These are phyloP conservation scores for Brachyrhaphis roseni DNA, from an alignment of 2,797 vertebrate genomes.

Conservation along the genomic window DNA sequence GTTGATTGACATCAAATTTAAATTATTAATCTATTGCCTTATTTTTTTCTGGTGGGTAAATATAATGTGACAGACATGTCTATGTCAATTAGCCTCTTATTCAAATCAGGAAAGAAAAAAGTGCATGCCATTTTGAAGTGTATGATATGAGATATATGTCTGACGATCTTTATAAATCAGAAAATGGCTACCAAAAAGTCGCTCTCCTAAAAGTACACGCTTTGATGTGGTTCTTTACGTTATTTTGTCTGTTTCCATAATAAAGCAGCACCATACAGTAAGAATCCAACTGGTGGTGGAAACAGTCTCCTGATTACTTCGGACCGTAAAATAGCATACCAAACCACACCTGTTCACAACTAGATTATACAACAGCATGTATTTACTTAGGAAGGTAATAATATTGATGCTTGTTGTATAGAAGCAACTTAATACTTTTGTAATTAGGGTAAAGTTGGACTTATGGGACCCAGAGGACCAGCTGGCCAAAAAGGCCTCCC, in stretches of 20 bases:
- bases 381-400: not conserved
- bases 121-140: not conserved
- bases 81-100: not conserved
- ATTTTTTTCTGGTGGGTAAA: not conserved
- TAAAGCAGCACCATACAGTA: not conserved
- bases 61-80: not conserved
- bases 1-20: not conserved
- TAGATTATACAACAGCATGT: too few relatives aligned
- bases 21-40: not conserved
- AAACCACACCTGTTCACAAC: too few relatives aligned
- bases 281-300: not conserved
- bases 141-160: not conserved
- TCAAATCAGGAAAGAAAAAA: not conserved
- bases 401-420: not conserved
- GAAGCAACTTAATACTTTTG: slow-evolving; percentile 6
- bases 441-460: slow-evolving; percentile 74
- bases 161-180: too few relatives aligned
- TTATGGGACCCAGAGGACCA: slow-evolving; percentile 63
- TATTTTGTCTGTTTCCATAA: not conserved
- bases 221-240: not conserved
- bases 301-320: not conserved
- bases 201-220: too few relatives aligned
- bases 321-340: too few relatives aligned
- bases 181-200: too few relatives aligned
- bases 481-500: slow-evolving; percentile 63